Base-by-base conservation (phyloP, 2,113 vertebrate genomes). In the Cathartes aura region DNA sequence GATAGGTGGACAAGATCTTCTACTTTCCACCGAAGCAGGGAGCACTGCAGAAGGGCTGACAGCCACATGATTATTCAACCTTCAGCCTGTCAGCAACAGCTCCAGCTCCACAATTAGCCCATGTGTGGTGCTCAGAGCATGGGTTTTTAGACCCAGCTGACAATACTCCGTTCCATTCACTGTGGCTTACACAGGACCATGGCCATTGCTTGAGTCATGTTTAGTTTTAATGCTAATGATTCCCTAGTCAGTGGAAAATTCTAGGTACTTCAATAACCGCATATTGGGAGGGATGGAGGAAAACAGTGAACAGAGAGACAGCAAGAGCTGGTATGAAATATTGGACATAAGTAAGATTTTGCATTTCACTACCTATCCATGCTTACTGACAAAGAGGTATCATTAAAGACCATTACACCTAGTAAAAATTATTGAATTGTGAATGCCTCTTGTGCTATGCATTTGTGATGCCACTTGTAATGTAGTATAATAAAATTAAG, bases 81-180 rank as follows among this genome's bases (percentile, higher is more conserved):
- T 70, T 34, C 13, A 29, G 43, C 23, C n/a, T 50, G 12, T 21
- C 18, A 79, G 27, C 45, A 72, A 11, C 43, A 93, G 36, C 23
- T 27, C 9, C n/a, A 83, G 48, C 36, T 50, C 16, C 20, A 34
- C 12, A 56, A 7, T 5, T 29, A 34, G 13, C 4, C 5, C 1
- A 0, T 26, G 6, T 10, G 27, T 2, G 3, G 53, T 38, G 6
- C n/a, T 32, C 32, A 20, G 23, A 45, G 8, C 6, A 6, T 1
- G 20, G 38, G 22, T 40, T 56, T 63, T 81, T 29, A 87, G 23
- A 58, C 18, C 9, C 15, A 64, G 38, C 7, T 92, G 53, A 32
- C 8, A 66, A n/a, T 13, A 58, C 1, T 42, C 11, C 2, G 1
- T 58, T 23, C 23, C 32, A 14, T 42, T 66, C 42, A 27, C 15